These are phyloP conservation scores for Samia ricini DNA, from an alignment of 1,140 invertebrate genomes.

Conservation along the genomic window DNA sequence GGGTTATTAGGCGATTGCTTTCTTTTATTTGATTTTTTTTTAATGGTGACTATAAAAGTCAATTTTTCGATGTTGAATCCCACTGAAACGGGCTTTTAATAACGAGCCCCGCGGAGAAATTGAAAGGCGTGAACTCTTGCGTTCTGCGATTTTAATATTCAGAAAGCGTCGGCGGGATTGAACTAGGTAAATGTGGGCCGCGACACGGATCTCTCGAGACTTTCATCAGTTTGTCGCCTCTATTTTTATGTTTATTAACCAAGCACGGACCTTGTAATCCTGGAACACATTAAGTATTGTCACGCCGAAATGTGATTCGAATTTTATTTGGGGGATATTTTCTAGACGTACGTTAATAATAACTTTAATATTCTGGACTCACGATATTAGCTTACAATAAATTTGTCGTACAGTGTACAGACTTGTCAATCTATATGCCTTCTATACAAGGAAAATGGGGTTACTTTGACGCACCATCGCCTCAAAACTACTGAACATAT, in stretches of 20 bases:
- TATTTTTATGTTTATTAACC: constrained; percentile 20
- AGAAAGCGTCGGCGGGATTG: constrained; percentile 52
- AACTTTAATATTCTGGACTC: neutral
- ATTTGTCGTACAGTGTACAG: too few relatives aligned
- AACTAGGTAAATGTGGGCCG: constrained; percentile 54
- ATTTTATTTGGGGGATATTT: neutral
- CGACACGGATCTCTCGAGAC: constrained; percentile 46
- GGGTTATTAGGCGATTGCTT: too few relatives aligned
- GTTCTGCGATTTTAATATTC: constrained; percentile 53
- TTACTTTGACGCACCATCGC: too few relatives aligned
- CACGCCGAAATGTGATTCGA: neutral
- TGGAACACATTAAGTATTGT: neutral
- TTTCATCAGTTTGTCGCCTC: constrained; percentile 23
- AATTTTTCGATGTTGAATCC: neutral
- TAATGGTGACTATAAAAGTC: neutral
- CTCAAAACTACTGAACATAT: too few relatives aligned
- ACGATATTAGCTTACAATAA: neutral
- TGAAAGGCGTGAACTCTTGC: constrained; percentile 46
- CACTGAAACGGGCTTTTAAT: neutral
- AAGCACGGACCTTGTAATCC: constrained; percentile 1
- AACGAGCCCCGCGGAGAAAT: constrained; percentile 36
- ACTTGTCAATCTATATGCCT: too few relatives aligned
- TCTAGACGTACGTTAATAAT: neutral
- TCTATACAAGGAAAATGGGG: too few relatives aligned
- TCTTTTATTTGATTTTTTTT: neutral